Base-by-base conservation (phyloP, 2,797 vertebrate genomes). In the Hemitrygon akajei region DNA sequence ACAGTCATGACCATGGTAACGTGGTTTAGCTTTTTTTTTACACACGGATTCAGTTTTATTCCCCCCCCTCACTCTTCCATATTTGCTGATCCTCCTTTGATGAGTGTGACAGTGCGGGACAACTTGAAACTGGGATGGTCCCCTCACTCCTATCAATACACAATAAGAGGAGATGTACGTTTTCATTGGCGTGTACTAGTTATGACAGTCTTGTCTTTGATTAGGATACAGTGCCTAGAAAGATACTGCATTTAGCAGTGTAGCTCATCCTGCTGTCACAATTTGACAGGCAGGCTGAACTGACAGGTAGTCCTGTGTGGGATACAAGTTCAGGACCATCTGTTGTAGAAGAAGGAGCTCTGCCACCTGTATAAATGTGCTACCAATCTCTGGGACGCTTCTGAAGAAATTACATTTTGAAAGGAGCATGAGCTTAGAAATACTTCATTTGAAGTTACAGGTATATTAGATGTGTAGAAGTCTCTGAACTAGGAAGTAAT, bases 301-400 rank as follows among this genome's bases (percentile, higher is more conserved):
- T 89, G 86, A 89, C 86, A 69, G 86, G 60, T n/a, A 69, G 66
- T 20, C 60, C 60, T 89, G 86, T 89, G 58, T 69, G 60, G 60
- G 86, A 89, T 69, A 69, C 63, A 37, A 34, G 16, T 69, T 66
- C 86, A 69, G 63, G n/a, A 66, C 86, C 86, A 89, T 89, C 86
- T 89, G 86, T 34, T 89, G 60, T n/a, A 89, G 86, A 89, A 89
- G 60, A 60, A 89, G n/a, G n/a, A 69, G 86, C 18, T 69, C n/a
- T 89, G 86, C 60, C 86, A 89, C 86, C n/a, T 66, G n/a, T 89
- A n/a, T 63, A 60, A 69, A 89, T 69, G 63, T 66, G 86, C 60
- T 37, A 34, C 60, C 66, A 34, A 89, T 37, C 34, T 89, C 86
- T 89, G 63, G 60, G 60, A 89, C 25, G 69, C 86, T n/a, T 86